phyloP scores from a whole-genome alignment of 1,140 invertebrate genomes.

The Anastatus disparis region DNA sequence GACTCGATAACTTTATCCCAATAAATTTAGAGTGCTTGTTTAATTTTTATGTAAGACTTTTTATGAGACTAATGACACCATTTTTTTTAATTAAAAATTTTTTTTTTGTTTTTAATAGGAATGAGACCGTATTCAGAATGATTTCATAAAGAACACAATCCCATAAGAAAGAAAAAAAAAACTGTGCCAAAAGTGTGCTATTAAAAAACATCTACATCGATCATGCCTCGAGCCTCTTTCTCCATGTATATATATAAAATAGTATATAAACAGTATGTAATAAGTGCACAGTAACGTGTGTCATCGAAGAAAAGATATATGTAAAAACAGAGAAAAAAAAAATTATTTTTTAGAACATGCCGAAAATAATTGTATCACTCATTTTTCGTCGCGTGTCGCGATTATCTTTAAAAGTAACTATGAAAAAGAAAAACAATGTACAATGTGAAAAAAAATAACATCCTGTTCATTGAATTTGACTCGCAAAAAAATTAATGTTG shows the following conservation, averaged over 20 bases:
- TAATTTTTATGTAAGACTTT: conserved; percentile 12
- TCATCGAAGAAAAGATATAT: conserved; percentile 14
- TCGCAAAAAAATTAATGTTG: neutral
- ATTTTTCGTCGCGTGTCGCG: neutral
- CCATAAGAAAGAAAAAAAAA: conserved; percentile 45
- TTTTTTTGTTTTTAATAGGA: too few species aligned
- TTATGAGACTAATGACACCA: conserved; percentile 19
- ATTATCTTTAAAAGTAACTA: neutral
- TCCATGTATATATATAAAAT: conserved; percentile 16
- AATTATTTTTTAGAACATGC: conserved; percentile 22
- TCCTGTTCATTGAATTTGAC: neutral
- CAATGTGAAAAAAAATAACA: neutral
- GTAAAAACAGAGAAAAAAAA: conserved; percentile 23
- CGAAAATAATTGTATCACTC: neutral
- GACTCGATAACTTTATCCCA: too few species aligned
- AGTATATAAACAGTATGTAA: neutral
- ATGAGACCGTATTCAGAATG: conserved; percentile 20
- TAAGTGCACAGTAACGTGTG: conserved; percentile 19
- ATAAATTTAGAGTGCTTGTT: conserved; percentile 8
- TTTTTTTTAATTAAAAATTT: too few species aligned
- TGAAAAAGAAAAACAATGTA: neutral
- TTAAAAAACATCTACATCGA: conserved; percentile 54
- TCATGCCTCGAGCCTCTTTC: conserved; percentile 58
- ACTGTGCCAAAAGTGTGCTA: conserved; percentile 57
- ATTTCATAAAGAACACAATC: conserved; percentile 31